These are phyloP conservation scores for Crax fasciolata DNA, from an alignment of 2,797 vertebrate species.

Conservation along the genomic window DNA sequence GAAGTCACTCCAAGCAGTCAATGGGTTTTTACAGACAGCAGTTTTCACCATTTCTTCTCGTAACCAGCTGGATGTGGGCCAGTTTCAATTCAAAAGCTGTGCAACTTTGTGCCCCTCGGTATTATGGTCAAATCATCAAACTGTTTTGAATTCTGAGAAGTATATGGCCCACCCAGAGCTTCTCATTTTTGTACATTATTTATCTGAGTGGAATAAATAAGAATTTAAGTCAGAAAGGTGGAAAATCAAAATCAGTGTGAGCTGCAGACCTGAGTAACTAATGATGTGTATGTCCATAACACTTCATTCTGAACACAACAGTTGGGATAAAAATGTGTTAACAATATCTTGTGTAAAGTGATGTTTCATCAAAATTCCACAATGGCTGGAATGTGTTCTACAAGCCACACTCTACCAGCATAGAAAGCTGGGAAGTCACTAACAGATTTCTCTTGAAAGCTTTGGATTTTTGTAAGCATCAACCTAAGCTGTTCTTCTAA, in stretches of 20 bases:
- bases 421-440: not conserved
- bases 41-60: not conserved
- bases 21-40: not conserved
- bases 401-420: not conserved
- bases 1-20: not conserved
- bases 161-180: not conserved
- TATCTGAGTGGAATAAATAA: not conserved
- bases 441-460: not conserved
- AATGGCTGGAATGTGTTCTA: not conserved
- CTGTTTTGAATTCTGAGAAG: not conserved
- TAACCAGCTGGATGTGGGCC: not conserved
- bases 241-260: not conserved
- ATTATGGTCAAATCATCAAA: not conserved
- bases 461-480: not conserved
- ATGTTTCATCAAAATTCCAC: slow-evolving; percentile 23
- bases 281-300: not conserved
- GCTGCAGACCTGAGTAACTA: not conserved
- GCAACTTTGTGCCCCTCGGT: accelerated
- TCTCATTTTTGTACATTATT: not conserved
- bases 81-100: not conserved
- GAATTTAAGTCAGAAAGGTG: not conserved
- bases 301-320: not conserved
- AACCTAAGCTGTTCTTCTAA: not conserved
- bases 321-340: not conserved
- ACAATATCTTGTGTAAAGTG: not conserved